Evolutionary conservation across 2,113 vertebrate species (phyloP).

Genomic region (Cheilinus undulatus): DNA sequence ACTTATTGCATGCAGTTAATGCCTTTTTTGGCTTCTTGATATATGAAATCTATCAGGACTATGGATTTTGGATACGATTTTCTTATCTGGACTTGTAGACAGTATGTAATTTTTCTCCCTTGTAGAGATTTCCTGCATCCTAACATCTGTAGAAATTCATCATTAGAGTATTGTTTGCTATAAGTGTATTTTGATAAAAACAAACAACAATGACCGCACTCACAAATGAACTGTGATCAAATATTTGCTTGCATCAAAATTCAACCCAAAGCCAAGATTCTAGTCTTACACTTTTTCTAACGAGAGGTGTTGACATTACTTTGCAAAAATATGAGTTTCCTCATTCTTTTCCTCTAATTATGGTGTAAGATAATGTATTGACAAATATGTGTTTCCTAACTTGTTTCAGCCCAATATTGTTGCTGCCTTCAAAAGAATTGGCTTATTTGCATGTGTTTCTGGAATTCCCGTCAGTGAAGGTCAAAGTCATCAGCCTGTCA

Average conservation of each 20-base stretch:
- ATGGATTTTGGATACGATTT: too few relatives aligned
- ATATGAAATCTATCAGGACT: too few relatives aligned
- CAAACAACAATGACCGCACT: too few relatives aligned
- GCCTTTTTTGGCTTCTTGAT: too few relatives aligned
- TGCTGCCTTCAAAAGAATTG: not conserved
- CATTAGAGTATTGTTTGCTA: not conserved
- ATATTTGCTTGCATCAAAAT: not conserved
- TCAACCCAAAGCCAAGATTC: too few relatives aligned
- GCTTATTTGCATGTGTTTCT: slow-evolving; percentile 29
- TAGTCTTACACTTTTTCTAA: not conserved
- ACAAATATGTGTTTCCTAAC: not conserved
- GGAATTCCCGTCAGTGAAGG: slow-evolving; percentile 8
- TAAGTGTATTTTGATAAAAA: too few relatives aligned
- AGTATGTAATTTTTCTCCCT: too few relatives aligned
- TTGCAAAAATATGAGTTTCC: not conserved
- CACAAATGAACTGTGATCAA: too few relatives aligned
- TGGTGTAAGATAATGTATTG: not conserved
- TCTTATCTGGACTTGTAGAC: too few relatives aligned
- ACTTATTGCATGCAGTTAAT: too few relatives aligned
- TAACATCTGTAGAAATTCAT: not conserved
- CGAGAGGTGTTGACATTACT: not conserved
- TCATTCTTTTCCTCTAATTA: not conserved
- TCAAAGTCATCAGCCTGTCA: not conserved
- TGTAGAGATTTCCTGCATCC: too few relatives aligned
- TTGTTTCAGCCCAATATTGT: not conserved